Evolutionary conservation across 2,113 vertebrate genomes (phyloP), one percentile per base, ranked within the genome.

Genomic region (Amphilophus citrinellus): DNA sequence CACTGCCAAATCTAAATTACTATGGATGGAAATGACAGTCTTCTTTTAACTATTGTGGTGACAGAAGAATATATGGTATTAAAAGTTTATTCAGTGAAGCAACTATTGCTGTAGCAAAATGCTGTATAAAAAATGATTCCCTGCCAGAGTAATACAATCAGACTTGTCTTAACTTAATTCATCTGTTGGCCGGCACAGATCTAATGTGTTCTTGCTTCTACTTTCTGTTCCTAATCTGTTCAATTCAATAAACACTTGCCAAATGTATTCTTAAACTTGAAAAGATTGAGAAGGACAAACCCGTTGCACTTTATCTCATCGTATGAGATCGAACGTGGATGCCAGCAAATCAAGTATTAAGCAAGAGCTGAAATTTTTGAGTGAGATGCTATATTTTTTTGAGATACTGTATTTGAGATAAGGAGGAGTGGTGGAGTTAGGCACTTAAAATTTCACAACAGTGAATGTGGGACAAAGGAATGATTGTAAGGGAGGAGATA

Each of bases 341-440:
- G 53, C n/a, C 53, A 65, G 80, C 77, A 75, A 78, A 61, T 58
- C 4, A 3, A 73, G 42, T 73, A 73, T 47, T 78, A 63, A 85
- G 71, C 90, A 89, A 81, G 57, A 68, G 73, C 77, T 82, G 73
- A 88, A 27, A 81, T 61, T 59, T 57, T 61, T 61, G 50, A 73
- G 24, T 56, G 61, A 63, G 47, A 82, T 77, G 37, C 39, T 56
- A 53, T 73, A 7, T 44, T 44, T 61, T 24, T 60, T 62, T 77
- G 24, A 82, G 53, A 80, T 76, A 73, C 68, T 53, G 73, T 14
- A 15, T 77, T 32, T 77, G 57, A 77, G 71, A 85, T 73, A 86
- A 87, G 53, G 27, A 77, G 56, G 37, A 44, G 20, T 18, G 27
- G 66, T 73, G 66, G 66, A 32, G 68, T 56, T 56, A 5, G 27